Evolutionary conservation across 2,888 invertebrate genomes (phyloP), one percentile per base, ranked within the genome.

Genomic region (Sinotaia quadrata): DNA sequence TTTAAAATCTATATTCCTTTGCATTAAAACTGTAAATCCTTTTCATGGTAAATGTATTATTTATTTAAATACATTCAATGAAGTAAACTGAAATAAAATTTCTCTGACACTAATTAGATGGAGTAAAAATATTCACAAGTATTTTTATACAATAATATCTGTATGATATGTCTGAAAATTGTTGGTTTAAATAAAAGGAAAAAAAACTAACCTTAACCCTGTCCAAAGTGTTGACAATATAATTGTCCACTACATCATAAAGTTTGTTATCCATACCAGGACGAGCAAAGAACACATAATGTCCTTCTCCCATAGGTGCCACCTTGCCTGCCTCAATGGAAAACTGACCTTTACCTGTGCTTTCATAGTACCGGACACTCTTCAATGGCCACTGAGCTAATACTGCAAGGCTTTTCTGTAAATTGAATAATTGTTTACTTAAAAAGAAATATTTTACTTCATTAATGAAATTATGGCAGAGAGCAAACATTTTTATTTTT

Each of bases 321-420:
- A 83, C 79, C 31, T 81, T 78, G 0, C 87, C 88, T 0, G 84
- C 82, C 71, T 85, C 85, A 34, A 88, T 61, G 34, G 75, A 77
- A 65, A 88, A 82, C 69, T 82, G 81, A n/a, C 86, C 85, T 24
- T 77, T 65, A 44, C 83, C 84, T 10, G 82, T 78, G 33, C 82
- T 82, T 76, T 87, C 86, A 71, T 85, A 87, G 54, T 77, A 83
- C 15, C 85, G 77, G 24, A 87, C 81, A 73, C 86, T 84, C 67
- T 84, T 85, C 63, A 87, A 72, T 7, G 87, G 87, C 87, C 87
- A 87, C 72, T 87, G 86, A 0, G 84, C 85, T 27, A 87, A 73
- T 10, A 87, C 78, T 33, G 83, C 76, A 52, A 82, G 78, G 24
- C 83, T 83, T 33, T 81, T 72, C 85, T 85, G 75, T 12, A 21